Percentiles rank a stretch among this genome's conserved stretches.
These are phyloP conservation scores for Noctua janthina DNA, from an alignment of 2,888 invertebrate species.

Conservation along the genomic window DNA sequence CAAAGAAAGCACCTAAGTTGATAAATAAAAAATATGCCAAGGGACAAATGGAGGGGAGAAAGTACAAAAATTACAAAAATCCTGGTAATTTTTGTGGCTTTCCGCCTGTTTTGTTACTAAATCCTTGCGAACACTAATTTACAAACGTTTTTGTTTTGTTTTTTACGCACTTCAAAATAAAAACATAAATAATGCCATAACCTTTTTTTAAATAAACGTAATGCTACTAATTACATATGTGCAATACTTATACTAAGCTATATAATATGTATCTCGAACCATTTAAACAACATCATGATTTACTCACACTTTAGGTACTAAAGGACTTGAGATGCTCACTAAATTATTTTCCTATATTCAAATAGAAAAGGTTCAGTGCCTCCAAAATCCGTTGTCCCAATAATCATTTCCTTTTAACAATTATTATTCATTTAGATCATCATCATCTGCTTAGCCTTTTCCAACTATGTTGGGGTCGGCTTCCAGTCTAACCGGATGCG, in stretches of 20 bases:
- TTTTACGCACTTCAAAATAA: not conserved
- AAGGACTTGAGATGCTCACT: no score
- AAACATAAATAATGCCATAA: not conserved
- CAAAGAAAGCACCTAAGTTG: slow-evolving; percentile 78
- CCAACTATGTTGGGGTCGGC: no score
- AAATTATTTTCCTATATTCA: not conserved
- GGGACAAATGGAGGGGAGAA: slow-evolving; percentile 76
- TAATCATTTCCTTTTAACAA: not conserved
- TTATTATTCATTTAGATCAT: not conserved
- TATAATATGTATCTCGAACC: no score
- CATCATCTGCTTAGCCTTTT: no score
- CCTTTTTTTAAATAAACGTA: not conserved
- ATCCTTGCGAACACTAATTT: slow-evolving; percentile 41
- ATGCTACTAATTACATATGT: not conserved
- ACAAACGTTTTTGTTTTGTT: slow-evolving; percentile 8
- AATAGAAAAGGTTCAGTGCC: not conserved
- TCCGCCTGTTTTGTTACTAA: slow-evolving; percentile 53
- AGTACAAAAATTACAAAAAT: slow-evolving; percentile 71
- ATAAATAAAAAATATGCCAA: slow-evolving; percentile 81
- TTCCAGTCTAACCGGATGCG: no score
- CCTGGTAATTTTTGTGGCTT: slow-evolving; percentile 72
- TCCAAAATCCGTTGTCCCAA: not conserved
- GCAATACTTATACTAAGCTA: not conserved
- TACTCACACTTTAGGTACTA: not conserved
- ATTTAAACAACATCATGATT: not conserved